Conservation (phyloP, 1,140 invertebrate species). For the Tachypleus tridentatus region DNA sequence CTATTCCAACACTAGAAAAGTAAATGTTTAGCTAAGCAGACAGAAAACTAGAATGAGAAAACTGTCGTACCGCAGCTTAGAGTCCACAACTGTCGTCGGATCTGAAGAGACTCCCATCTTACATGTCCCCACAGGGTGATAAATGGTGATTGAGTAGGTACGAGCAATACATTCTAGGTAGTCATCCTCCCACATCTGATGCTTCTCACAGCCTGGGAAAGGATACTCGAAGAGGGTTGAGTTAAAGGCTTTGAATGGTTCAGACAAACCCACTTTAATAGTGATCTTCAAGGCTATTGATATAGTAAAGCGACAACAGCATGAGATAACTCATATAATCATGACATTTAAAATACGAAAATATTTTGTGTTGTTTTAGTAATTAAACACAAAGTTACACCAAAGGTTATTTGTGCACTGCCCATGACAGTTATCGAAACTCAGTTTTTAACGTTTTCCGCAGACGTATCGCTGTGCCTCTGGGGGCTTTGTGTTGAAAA, state of each 20-base stretch:
- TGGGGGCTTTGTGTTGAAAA: no score
- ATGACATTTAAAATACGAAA: no score
- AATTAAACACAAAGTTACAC: no score
- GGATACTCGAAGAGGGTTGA: constrained; percentile 3
- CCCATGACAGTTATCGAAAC: no score
- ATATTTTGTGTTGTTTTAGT: no score
- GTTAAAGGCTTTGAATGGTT: constrained; percentile 6
- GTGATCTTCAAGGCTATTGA: constrained; percentile 14
- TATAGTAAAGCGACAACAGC: neutral
- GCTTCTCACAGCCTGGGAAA: constrained; percentile 49
- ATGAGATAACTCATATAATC: no score
- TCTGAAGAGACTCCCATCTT: constrained; percentile 73
- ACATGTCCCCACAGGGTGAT: constrained; percentile 41
- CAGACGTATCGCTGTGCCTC: no score
- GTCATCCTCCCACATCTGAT: constrained; percentile 55
- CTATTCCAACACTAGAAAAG: no score
- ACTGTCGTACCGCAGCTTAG: constrained; percentile 40
- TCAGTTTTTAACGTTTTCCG: no score
- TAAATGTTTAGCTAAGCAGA: no score
- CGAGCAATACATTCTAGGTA: constrained; percentile 76
- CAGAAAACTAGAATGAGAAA: neutral
- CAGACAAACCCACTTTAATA: constrained; percentile 11
- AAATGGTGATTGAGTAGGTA: constrained; percentile 74
- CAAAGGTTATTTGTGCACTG: no score
- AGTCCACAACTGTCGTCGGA: constrained; percentile 64